Base-by-base conservation (phyloP, 2,113 vertebrate species). In the Lagenorhynchus albirostris region DNA sequence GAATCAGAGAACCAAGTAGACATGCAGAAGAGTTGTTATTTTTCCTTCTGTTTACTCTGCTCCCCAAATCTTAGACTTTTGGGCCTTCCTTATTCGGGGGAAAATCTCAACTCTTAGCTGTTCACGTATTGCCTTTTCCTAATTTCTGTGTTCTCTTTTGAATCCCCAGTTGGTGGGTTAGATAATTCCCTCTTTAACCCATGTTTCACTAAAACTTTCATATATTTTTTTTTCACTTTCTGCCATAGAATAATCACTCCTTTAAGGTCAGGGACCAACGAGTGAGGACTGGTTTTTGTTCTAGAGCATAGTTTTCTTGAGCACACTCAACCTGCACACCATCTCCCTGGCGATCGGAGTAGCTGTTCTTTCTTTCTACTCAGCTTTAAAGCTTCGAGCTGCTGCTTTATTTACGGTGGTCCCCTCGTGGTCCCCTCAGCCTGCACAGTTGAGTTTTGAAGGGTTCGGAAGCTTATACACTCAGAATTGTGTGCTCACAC, bases 321-420 rank as follows among this genome's bases (percentile, higher is more conserved):
- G 20, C 5, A 47, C 10, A 18, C 26, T 53, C 26, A 3, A 29
- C 26, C 12, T 14, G 3, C 20, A 15, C 10, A 41, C 41, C 6
- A 3, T 50, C 23, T 36, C 29, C 7, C 36, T 29, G 14, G 6
- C 1, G 1, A 23, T 38, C 8, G 3, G 10, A 3, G 23, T n/a
- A 2, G n/a, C 12, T 15, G 25, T 31, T 31, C 20, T 62, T 23
- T 76, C 36, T 58, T 12, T 21, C 55, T 21, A 58, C 55, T 63
- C 14, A 14, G 29, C 47, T 36, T 63, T 68, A 17, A 47, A 44
- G 50, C 41, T 15, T 12, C 0, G 3, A 7, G 53, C 31, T 73
- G 41, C 25, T 9, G 0, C n/a, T 58, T 23, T 60, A 25, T 47
- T 38, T 9, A 38, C 0, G 1, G 26, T 31, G 53, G 29, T n/a